Conservation (phyloP, 2,113 vertebrate species). For the Campylorhamphus procurvoides region DNA sequence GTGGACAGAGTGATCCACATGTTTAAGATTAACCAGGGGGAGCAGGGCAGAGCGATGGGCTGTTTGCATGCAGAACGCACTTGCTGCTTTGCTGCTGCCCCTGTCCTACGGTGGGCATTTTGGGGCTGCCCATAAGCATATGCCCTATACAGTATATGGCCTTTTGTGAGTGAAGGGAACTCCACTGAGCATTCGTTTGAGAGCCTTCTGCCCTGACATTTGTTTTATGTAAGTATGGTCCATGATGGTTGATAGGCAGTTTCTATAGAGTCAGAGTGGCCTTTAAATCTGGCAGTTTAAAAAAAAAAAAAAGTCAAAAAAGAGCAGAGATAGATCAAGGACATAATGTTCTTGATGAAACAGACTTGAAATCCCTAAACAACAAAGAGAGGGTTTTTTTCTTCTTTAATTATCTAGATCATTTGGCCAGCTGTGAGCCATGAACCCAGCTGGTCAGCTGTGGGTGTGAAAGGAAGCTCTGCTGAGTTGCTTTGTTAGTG, state of each 20-base stretch:
- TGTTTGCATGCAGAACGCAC: not conserved
- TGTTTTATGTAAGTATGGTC: constrained; percentile 41
- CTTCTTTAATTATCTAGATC: constrained; percentile 78
- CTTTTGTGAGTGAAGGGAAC: not conserved
- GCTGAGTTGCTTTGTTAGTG: not conserved
- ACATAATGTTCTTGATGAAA: constrained; percentile 73
- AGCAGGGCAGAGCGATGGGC: not conserved
- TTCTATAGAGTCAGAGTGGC: not conserved
- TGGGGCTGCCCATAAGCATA: not conserved
- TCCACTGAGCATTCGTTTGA: not conserved
- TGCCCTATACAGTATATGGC: not conserved
- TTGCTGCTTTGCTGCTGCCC: not conserved
- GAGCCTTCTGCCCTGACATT: constrained; percentile 30
- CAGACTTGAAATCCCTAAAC: constrained; percentile 68
- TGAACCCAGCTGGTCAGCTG: constrained; percentile 66
- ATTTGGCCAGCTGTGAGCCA: constrained; percentile 77
- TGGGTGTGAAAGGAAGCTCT: constrained; percentile 40
- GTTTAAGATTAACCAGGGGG: not conserved
- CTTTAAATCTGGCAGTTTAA: constrained; percentile 32
- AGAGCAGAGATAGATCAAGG: constrained; percentile 69
- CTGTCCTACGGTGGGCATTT: not conserved
- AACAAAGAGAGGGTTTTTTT: constrained; percentile 58
- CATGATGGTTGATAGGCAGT: constrained; percentile 11
- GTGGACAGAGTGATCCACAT: fast-evolving
- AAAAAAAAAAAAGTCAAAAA: constrained; percentile 28